Evolutionary conservation across 2,797 vertebrate genomes (phyloP).

Genomic region (Leucoraja ocellata): DNA sequence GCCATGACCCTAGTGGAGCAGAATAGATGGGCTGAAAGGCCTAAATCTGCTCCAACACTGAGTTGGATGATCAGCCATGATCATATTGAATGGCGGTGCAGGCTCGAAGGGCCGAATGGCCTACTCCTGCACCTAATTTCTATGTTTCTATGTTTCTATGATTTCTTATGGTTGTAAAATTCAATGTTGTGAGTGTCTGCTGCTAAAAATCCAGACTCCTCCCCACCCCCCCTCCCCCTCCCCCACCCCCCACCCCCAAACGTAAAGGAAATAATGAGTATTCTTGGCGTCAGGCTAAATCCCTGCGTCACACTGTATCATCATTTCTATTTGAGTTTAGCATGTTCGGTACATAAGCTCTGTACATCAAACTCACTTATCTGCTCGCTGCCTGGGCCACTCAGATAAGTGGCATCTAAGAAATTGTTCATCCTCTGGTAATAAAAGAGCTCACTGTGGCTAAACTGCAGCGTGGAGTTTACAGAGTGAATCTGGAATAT

Average conservation of each 20-base stretch:
- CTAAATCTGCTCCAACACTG: too few relatives aligned
- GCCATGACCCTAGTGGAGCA: too few relatives aligned
- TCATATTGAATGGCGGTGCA: too few relatives aligned
- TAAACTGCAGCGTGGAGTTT: constrained; percentile 40
- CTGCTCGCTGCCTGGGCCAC: constrained; percentile 50
- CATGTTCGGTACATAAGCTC: constrained; percentile 57
- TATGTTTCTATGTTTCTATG: too few relatives aligned
- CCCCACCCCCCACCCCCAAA: not conserved
- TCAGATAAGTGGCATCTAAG: constrained; percentile 52
- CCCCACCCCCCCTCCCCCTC: not conserved
- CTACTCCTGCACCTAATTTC: too few relatives aligned
- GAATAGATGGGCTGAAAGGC: too few relatives aligned
- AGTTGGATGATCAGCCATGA: too few relatives aligned
- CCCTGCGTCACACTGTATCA: constrained; percentile 49
- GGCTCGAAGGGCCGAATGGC: too few relatives aligned
- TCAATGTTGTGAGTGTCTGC: not conserved
- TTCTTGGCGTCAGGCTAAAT: constrained; percentile 61
- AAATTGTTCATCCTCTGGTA: constrained; percentile 45
- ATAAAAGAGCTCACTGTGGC: constrained; percentile 45
- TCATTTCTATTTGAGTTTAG: constrained; percentile 40
- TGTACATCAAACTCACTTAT: constrained; percentile 55
- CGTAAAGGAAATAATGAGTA: constrained; percentile 45
- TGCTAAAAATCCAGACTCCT: constrained; percentile 25
- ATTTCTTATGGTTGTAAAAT: not conserved
- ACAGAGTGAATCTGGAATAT: constrained; percentile 15